These are phyloP conservation scores for Atethmia centrago DNA, from an alignment of 2,888 invertebrate genomes.

Conservation along the genomic window DNA sequence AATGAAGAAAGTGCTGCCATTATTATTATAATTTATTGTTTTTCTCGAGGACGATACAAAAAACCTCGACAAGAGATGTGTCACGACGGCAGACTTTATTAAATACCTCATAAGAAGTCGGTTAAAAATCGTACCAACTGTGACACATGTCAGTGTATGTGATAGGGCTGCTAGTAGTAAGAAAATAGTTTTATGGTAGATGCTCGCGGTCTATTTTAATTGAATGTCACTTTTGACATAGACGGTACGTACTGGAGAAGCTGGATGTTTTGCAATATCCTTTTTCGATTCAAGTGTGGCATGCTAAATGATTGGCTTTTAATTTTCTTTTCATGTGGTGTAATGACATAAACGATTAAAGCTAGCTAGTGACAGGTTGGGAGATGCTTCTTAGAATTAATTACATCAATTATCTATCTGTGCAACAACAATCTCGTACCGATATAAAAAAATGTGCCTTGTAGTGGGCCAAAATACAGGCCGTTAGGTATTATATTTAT, in stretches of 20 bases:
- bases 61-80: not conserved
- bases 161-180: not conserved
- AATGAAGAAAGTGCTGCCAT: constrained; percentile 41
- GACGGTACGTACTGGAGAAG: constrained; percentile 21
- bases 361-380: not conserved
- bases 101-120: not conserved
- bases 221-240: constrained; percentile 46
- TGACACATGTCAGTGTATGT: constrained; percentile 9
- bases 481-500: not conserved
- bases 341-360: too few relatives aligned
- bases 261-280: constrained; percentile 16
- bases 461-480: not conserved
- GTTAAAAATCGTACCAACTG: constrained; percentile 1
- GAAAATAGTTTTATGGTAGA: constrained; percentile 41
- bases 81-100: constrained; percentile 1
- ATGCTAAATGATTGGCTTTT: constrained; percentile 11
- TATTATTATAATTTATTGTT: constrained; percentile 42
- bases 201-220: constrained; percentile 47
- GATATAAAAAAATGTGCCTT: not conserved
- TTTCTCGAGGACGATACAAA: constrained; percentile 30
- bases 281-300: constrained; percentile 21
- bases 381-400: not conserved
- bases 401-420: not conserved
- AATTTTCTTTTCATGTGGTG: not conserved
- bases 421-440: not conserved